Conservation (phyloP, 2,888 invertebrate species). For the Antitype chi region DNA sequence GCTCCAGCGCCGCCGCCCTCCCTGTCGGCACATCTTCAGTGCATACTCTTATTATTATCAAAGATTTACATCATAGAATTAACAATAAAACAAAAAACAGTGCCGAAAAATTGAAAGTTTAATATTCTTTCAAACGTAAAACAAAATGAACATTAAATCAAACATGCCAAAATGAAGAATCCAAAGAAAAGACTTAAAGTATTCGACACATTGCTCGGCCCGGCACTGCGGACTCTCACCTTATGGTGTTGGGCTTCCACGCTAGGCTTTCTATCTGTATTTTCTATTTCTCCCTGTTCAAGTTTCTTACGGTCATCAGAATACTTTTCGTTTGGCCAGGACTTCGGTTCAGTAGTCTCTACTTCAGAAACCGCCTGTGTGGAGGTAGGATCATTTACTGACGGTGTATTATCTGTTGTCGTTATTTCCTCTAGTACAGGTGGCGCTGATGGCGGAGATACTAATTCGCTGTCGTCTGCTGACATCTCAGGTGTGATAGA, state of each 20-base stretch:
- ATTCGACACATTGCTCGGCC: slow-evolving; percentile 58
- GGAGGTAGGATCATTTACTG: slow-evolving; percentile 17
- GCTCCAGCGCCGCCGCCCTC: slow-evolving; percentile 43
- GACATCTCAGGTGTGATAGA: slow-evolving; percentile 11
- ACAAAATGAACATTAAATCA: slow-evolving; percentile 68
- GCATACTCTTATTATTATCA: slow-evolving; percentile 27
- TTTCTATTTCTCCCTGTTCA: slow-evolving; percentile 61
- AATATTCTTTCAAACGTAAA: slow-evolving; percentile 60
- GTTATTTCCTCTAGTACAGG: slow-evolving; percentile 34
- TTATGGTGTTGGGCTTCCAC: slow-evolving; percentile 71
- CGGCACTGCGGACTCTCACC: slow-evolving; percentile 48
- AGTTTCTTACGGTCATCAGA: slow-evolving; percentile 54
- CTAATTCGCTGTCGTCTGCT: slow-evolving; percentile 30
- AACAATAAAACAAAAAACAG: slow-evolving; percentile 18
- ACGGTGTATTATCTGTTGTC: slow-evolving; percentile 28
- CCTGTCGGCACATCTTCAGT: slow-evolving; percentile 59
- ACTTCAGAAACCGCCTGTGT: slow-evolving; percentile 19
- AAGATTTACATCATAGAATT: slow-evolving; percentile 21
- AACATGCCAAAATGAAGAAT: slow-evolving; percentile 68
- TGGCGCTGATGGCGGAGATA: slow-evolving; percentile 2
- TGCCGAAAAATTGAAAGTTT: slow-evolving; percentile 53
- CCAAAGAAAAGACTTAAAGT: slow-evolving; percentile 68
- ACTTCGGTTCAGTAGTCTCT: slow-evolving; percentile 10
- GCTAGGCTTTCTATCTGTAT: slow-evolving; percentile 55
- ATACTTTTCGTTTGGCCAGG: slow-evolving; percentile 71